phyloP scores from a whole-genome alignment of 2,888 invertebrate genomes.

The Heterodera filipjevi region DNA sequence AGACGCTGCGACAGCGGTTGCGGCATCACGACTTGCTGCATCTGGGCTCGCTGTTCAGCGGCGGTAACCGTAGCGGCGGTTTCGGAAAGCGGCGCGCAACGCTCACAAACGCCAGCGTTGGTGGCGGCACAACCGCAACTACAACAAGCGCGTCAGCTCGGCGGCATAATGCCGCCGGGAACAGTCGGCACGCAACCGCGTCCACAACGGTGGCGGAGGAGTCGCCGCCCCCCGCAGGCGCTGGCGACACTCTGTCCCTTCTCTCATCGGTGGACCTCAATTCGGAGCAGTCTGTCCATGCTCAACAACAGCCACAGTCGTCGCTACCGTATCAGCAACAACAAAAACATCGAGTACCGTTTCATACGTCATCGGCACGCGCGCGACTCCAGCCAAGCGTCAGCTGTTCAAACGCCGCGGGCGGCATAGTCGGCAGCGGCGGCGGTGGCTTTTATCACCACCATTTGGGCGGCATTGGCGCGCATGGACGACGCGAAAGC shows the following conservation, averaged over 20 bases:
- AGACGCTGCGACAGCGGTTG: not conserved
- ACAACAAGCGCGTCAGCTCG: not conserved
- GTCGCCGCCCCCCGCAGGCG: not conserved
- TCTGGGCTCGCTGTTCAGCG: not conserved
- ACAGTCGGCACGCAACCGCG: not conserved
- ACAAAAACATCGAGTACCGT: no score
- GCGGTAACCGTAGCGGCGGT: not conserved
- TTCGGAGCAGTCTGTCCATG: not conserved
- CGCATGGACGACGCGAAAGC: conserved; percentile 46
- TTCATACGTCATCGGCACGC: not conserved
- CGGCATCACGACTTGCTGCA: not conserved
- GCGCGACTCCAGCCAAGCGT: conserved; percentile 21
- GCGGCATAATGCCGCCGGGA: not conserved
- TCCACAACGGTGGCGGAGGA: not conserved
- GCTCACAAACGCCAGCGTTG: not conserved
- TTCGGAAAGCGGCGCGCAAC: not conserved
- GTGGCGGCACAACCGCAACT: not conserved
- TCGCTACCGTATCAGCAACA: not conserved
- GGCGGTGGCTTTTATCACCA: not conserved
- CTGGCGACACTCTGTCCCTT: not conserved
- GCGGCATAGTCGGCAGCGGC: not conserved
- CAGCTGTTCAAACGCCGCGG: not conserved
- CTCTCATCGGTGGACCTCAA: not conserved
- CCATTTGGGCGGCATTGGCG: not conserved
- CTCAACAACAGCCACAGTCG: not conserved